These are phyloP conservation scores for Pardosa pseudoannulata DNA, from an alignment of 2,888 invertebrate species.

Conservation along the genomic window DNA sequence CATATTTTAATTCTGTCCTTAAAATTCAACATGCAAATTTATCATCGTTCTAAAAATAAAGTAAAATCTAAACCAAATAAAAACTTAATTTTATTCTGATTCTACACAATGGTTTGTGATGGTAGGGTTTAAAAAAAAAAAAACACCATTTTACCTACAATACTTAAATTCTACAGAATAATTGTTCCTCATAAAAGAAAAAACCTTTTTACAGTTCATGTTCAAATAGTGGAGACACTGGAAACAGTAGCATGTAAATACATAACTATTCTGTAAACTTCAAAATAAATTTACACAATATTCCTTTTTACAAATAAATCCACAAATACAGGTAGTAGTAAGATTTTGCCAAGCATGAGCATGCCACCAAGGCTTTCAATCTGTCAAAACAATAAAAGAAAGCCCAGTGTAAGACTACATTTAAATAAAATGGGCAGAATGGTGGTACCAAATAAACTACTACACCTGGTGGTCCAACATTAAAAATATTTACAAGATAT, in stretches of 20 bases:
- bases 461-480: conserved; percentile 32
- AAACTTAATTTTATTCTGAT: no score
- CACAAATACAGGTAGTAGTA: conserved; percentile 29
- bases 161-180: no score
- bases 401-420: neutral
- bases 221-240: no score
- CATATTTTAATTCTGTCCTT: no score
- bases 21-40: no score
- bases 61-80: no score
- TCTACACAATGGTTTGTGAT: no score
- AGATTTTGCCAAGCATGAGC: neutral
- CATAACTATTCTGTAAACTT: neutral
- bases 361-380: neutral
- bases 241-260: neutral
- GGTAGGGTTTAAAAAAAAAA: no score
- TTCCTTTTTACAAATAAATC: conserved; percentile 18
- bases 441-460: neutral
- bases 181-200: no score
- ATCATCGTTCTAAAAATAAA: no score
- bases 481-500: conserved; percentile 20
- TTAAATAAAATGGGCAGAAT: conserved; percentile 3
- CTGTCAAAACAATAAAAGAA: neutral
- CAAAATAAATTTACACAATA: conserved; percentile 15
- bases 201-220: no score
- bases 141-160: no score